Percentiles rank a stretch among this genome's conserved stretches.
Conservation (phyloP, 2,113 vertebrate species). For the Micronycteris hirsuta region DNA sequence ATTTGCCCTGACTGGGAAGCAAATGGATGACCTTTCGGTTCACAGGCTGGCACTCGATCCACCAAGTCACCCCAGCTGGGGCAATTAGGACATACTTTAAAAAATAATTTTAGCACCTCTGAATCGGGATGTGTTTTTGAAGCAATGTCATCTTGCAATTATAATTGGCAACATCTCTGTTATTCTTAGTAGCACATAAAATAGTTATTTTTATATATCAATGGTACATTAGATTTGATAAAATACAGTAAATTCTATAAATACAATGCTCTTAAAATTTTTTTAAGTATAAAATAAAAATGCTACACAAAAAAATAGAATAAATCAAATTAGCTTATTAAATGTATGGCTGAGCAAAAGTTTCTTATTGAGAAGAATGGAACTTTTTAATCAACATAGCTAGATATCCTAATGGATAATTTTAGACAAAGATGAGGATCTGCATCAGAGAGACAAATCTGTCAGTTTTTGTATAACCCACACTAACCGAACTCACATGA, state of each 20-base stretch:
- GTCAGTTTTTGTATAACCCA: not conserved
- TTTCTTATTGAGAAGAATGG: not conserved
- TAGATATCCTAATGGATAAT: not conserved
- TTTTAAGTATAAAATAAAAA: slow-evolving; percentile 11
- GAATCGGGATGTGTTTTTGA: not conserved
- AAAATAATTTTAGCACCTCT: slow-evolving; percentile 25
- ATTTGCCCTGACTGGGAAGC: too few relatives aligned
- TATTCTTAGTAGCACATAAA: not conserved
- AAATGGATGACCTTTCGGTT: too few relatives aligned
- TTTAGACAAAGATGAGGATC: not conserved
- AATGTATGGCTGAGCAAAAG: not conserved
- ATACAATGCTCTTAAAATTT: not conserved
- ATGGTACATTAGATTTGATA: not conserved
- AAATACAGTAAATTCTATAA: not conserved
- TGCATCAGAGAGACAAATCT: not conserved
- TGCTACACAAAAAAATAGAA: not conserved
- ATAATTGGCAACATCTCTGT: not conserved
- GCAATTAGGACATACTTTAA: not conserved
- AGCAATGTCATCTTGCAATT: not conserved
- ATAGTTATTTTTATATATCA: not conserved
- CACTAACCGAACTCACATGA: not conserved
- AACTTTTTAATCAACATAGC: not conserved
- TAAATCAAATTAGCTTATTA: not conserved
- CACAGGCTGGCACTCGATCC: too few relatives aligned
- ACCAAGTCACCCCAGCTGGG: too few relatives aligned